Evolutionary conservation across 2,888 invertebrate genomes (phyloP).

Genomic region (Lobophora halterata): DNA sequence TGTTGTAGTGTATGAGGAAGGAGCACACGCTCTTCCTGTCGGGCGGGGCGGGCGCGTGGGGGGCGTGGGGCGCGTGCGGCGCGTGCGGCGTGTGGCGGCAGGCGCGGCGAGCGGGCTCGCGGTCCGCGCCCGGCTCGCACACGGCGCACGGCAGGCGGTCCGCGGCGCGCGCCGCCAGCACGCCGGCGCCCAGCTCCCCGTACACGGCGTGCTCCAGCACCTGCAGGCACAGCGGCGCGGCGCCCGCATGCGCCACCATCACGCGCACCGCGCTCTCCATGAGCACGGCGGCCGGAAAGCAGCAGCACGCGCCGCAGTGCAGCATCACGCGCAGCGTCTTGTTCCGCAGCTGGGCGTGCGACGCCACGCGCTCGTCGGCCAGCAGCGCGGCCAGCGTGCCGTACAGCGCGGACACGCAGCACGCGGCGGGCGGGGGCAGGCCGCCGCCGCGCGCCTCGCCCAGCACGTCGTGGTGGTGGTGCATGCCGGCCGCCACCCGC

Average conservation of each 20-base stretch:
- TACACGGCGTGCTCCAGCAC: slow-evolving; percentile 82
- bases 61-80: too few species aligned
- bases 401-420: slow-evolving; percentile 80
- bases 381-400: slow-evolving; percentile 73
- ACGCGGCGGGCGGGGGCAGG: slow-evolving; percentile 65
- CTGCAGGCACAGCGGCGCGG: slow-evolving; percentile 67
- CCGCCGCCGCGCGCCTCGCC: slow-evolving; percentile 71
- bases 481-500: slow-evolving; percentile 66
- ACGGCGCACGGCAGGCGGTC: slow-evolving; percentile 70
- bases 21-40: slow-evolving; percentile 75
- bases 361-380: slow-evolving; percentile 64
- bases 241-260: slow-evolving; percentile 60
- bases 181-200: slow-evolving; percentile 79
- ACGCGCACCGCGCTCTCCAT: slow-evolving; percentile 74
- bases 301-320: slow-evolving; percentile 82
- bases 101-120: too few species aligned
- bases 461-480: slow-evolving; percentile 82
- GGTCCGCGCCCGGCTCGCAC: slow-evolving; percentile 63
- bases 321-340: slow-evolving; percentile 79
- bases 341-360: slow-evolving; percentile 57
- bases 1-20: slow-evolving; percentile 80
- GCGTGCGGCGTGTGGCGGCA: too few species aligned
- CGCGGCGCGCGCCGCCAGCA: slow-evolving; percentile 50
- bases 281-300: slow-evolving; percentile 78
- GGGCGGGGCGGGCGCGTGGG: slow-evolving; percentile 47